A percentile compares a stretch with the other conserved stretches of the same genome.
Conservation (phyloP, 1,140 invertebrate genomes). For the Oedothorax gibbosus region DNA sequence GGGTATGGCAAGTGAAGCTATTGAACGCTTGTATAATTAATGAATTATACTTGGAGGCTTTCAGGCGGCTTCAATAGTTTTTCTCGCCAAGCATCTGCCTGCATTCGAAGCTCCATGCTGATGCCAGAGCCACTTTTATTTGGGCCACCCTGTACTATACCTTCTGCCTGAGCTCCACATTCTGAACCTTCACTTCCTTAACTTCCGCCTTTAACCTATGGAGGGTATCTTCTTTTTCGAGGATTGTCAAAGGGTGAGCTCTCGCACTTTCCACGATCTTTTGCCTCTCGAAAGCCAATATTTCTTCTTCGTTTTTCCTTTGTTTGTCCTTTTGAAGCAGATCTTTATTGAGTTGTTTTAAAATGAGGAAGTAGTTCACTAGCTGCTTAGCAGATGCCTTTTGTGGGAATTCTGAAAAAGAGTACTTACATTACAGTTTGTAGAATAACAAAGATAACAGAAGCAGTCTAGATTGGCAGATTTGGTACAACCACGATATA, state of each 20-base stretch:
- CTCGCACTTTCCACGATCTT: not conserved
- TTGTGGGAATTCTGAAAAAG: not conserved
- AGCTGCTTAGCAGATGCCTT: not conserved
- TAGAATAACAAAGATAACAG: not conserved
- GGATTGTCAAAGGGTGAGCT: not conserved
- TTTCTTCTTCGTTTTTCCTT: not conserved
- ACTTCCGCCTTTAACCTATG: not conserved
- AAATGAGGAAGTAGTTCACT: conserved; percentile 6
- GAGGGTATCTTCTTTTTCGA: conserved; percentile 1
- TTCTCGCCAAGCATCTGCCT: no score
- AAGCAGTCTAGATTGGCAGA: not conserved
- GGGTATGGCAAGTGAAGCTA: no score
- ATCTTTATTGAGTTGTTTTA: not conserved
- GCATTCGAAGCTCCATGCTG: no score
- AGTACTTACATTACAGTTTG: not conserved
- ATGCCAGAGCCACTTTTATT: no score
- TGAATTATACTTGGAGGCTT: no score
- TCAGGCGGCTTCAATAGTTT: no score
- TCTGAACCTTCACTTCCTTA: not conserved
- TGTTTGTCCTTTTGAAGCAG: not conserved
- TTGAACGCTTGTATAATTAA: no score
- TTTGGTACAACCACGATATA: not conserved
- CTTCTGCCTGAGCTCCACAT: not conserved
- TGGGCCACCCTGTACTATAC: not conserved
- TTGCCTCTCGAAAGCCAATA: not conserved